These are phyloP conservation scores for Okamejei kenojei DNA, from an alignment of 2,797 vertebrate genomes.

Conservation along the genomic window DNA sequence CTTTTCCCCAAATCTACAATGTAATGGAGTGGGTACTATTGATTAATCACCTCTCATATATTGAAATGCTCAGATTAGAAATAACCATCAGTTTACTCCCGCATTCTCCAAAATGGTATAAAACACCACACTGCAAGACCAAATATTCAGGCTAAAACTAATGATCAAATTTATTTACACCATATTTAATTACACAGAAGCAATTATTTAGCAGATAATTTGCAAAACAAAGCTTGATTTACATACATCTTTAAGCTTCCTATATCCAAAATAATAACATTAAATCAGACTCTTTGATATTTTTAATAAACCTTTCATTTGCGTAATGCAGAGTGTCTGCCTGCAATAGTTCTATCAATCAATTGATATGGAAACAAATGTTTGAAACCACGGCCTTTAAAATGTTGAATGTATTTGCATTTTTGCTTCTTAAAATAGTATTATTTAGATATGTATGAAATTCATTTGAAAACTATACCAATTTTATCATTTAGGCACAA, in stretches of 20 bases:
- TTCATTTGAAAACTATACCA: background rate
- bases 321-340: background rate
- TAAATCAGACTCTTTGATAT: background rate
- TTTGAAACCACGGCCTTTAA: background rate
- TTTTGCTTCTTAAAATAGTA: background rate
- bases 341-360: background rate
- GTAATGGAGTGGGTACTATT: background rate
- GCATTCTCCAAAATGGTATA: background rate
- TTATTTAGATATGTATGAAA: background rate
- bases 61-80: conserved; percentile 40
- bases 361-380: background rate
- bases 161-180: conserved; percentile 24
- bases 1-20: conserved; percentile 29
- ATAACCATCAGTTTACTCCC: conserved; percentile 37
- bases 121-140: background rate
- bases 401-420: background rate
- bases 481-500: background rate
- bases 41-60: conserved; percentile 9
- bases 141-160: conserved; percentile 28
- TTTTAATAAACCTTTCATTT: background rate
- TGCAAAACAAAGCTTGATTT: conserved; percentile 16
- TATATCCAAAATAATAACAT: conserved; percentile 21
- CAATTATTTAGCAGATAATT: conserved; percentile 29
- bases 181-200: conserved; percentile 5
- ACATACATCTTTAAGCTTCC: conserved; percentile 21